Percentiles rank a stretch among this genome's conserved stretches.
These are phyloP conservation scores for Peribatodes rhomboidaria DNA, from an alignment of 2,888 invertebrate genomes.

Conservation along the genomic window DNA sequence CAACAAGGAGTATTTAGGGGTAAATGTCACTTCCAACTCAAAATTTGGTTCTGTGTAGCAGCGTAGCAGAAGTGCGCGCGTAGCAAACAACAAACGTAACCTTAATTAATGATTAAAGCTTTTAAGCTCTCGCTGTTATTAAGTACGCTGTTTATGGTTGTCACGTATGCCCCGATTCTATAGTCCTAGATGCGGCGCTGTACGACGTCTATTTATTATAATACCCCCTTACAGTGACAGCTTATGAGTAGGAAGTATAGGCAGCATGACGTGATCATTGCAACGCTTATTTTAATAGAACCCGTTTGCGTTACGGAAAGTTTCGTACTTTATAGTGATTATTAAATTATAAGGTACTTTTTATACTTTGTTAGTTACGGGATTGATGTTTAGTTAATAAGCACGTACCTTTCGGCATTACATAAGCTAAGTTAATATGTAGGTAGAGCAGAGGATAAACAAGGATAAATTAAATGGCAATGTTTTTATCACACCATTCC, in stretches of 20 bases:
- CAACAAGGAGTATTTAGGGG: constrained; percentile 9
- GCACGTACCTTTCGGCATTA: background rate
- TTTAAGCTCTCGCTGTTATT: background rate
- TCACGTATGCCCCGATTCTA: background rate
- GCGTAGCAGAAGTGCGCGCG: too few relatives aligned
- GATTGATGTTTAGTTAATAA: constrained; percentile 8
- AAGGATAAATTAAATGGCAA: background rate
- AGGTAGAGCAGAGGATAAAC: background rate
- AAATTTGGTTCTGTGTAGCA: background rate
- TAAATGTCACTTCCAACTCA: background rate
- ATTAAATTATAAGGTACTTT: background rate
- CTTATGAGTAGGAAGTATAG: constrained; percentile 68
- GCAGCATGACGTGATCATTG: constrained; percentile 62
- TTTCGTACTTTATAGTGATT: constrained; percentile 28
- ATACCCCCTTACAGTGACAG: constrained; percentile 69
- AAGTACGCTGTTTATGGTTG: background rate
- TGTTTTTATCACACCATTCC: background rate
- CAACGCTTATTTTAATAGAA: constrained; percentile 56
- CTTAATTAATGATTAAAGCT: background rate
- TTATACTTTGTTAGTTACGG: constrained; percentile 4
- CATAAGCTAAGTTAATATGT: background rate
- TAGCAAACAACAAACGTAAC: background rate
- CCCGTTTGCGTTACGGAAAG: constrained; percentile 50
- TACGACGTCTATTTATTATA: constrained; percentile 77
- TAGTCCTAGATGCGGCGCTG: constrained; percentile 42